Base-by-base conservation (phyloP, 92 coral and sea anemone genomes). In the Galaxea fascicularis region DNA sequence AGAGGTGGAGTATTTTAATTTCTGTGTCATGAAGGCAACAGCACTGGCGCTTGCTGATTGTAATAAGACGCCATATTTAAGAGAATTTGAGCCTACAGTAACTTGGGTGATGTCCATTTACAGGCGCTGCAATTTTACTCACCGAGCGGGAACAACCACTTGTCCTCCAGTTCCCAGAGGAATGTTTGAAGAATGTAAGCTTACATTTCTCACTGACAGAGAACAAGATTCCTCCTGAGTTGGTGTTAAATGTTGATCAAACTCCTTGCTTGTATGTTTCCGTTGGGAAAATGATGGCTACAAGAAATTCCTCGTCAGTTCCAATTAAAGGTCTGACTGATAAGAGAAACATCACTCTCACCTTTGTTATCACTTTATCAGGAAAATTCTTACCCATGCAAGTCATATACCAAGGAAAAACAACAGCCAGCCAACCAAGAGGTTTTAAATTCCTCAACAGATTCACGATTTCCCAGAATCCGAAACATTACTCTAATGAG, bases 131-230 rank as follows among this genome's bases (percentile, higher is more conserved):
- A 85, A 80, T 75, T 79, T 90, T 53, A 17, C 88, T 18, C 86
- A 83, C 65, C 86, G 88, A 76, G 89, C 91, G 4, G 93, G 91
- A 76, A 87, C 90, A 25, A 87, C 86, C 47, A 87, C 90, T 28
- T 78, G 83, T 39, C 91, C 91, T 24, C 93, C 88, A 65, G 89
- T 90, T 52, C 89, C 91, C 51, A 60, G 72, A 30, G 93, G 93
- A 56, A 56, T 82, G 56, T 90, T 81, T 77, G 89, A 87, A 75
- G 89, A 87, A 65, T 86, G 88, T 75, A 90, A 84, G 56, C 88
- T 90, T 41, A 76, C 71, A 12, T 81, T 77, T 54, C 82, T 90
- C 79, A 86, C 86, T 16, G 90, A 87, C 80, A 82, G 47, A 51
- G 47, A 53, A 85, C 59, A 71, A 71, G 47, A 90, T 90, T 71